These are phyloP conservation scores for Sceloporus tristichus DNA, from an alignment of 2,113 vertebrate genomes.

Conservation along the genomic window DNA sequence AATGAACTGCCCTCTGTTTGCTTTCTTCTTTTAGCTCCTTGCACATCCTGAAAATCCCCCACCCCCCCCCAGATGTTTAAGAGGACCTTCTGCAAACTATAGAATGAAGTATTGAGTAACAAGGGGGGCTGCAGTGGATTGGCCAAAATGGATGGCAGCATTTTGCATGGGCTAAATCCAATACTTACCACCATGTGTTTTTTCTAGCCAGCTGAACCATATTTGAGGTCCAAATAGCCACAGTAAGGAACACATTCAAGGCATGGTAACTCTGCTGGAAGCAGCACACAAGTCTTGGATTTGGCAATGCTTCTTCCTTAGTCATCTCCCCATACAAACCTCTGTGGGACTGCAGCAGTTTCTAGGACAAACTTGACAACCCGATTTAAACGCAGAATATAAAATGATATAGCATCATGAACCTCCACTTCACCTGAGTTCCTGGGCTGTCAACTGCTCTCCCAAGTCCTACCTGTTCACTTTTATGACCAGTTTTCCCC, in stretches of 20 bases:
- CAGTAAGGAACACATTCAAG: not conserved
- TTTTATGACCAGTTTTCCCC: not conserved
- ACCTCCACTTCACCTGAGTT: not conserved
- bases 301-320: not conserved
- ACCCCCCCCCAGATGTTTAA: too few relatives aligned
- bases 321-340: not conserved
- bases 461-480: not conserved
- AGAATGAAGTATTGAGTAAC: not conserved
- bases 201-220: not conserved
- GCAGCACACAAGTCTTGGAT: not conserved
- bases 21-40: not conserved
- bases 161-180: not conserved
- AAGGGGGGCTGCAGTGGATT: not conserved
- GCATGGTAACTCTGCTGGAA: not conserved
- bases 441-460: not conserved
- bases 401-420: not conserved
- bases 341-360: not conserved
- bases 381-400: not conserved
- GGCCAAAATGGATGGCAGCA: not conserved
- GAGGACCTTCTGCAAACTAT: too few relatives aligned
- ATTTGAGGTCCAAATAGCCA: not conserved
- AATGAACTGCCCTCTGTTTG: too few relatives aligned
- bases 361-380: not conserved
- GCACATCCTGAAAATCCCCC: not conserved
- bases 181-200: not conserved